phyloP scores from a whole-genome alignment of 1,140 invertebrate species.

The Ylistrum balloti region DNA sequence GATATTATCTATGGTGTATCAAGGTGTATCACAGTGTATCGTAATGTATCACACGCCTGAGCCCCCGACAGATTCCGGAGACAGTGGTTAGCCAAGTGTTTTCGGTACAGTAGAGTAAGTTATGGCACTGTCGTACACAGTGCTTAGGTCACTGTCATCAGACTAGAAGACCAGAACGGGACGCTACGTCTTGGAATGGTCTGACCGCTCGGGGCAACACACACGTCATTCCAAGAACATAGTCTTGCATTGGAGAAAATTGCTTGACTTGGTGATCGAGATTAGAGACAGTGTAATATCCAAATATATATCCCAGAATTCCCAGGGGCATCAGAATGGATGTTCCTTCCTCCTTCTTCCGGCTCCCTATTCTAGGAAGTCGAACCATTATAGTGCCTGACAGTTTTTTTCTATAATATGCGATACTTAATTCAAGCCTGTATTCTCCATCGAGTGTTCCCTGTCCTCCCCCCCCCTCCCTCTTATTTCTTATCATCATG shows the following conservation, averaged over 20 bases:
- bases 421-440: neutral
- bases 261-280: neutral
- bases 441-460: neutral
- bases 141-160: neutral
- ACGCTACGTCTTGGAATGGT: neutral
- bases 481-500: no score
- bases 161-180: neutral
- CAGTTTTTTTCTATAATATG: no score
- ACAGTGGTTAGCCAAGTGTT: no score
- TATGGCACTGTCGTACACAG: neutral
- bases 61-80: no score
- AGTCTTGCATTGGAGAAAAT: slow-evolving; percentile 5
- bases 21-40: no score
- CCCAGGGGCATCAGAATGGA: neutral
- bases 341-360: neutral
- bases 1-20: no score
- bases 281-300: neutral
- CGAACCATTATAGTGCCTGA: neutral
- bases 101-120: neutral
- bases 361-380: neutral
- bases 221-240: slow-evolving; percentile 9
- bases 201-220: neutral
- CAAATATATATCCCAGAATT: neutral
- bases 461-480: no score
- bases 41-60: no score